Evolutionary conservation across 30 jellyfish, hydroid and myxozoan species (phyloP), one percentile per base, ranked within the genome.

Genomic region (Chrysaora quinquecirrha): DNA sequence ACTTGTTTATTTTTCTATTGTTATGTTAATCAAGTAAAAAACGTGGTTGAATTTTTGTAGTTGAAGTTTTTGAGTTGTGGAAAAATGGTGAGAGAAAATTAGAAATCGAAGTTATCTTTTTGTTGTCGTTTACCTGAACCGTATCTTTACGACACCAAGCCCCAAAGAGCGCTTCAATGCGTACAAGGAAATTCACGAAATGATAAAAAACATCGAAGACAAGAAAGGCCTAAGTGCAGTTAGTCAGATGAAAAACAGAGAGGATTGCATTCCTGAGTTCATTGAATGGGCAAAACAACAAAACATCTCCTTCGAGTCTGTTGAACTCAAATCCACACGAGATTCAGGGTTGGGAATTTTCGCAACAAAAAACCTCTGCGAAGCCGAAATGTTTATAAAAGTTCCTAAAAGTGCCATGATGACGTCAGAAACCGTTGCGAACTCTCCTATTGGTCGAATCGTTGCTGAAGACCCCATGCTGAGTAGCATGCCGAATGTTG

Each of bases 401-500:
- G 58, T 85, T 16, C 95, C 95, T 6, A 64, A 62, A 34, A 31
- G 25, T 4, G 78, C 84, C 10, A 85, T 85, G 89, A 38, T 85
- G 77, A 54, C 84, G 1, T 38, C 84, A 2, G 88, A 73, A 9
- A 72, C 58, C 3, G 60, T 85, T n/a, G 19, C 64, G 1, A 75
- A 49, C 14, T 63, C 89, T 9, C 82, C 78, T 2, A 65, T 74
- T 21, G 71, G 78, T 25, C 48, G 58, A 0, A 60, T 85, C 22
- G 71, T 85, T 1, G 63, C 63, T 14, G 54, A 56, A 21, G 95
- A 85, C 78, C 95, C 95, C 0, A 46, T 85, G 78, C 34, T 85
- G 11, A 61, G 82, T 48, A 68, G 64, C 12, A 85, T 85, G 95
- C 95, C 95, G 23, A 85, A 85, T 63, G 95, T 85, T 0, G 95